phyloP scores from a whole-genome alignment of 2,888 invertebrate species.

The Tholera decimalis region DNA sequence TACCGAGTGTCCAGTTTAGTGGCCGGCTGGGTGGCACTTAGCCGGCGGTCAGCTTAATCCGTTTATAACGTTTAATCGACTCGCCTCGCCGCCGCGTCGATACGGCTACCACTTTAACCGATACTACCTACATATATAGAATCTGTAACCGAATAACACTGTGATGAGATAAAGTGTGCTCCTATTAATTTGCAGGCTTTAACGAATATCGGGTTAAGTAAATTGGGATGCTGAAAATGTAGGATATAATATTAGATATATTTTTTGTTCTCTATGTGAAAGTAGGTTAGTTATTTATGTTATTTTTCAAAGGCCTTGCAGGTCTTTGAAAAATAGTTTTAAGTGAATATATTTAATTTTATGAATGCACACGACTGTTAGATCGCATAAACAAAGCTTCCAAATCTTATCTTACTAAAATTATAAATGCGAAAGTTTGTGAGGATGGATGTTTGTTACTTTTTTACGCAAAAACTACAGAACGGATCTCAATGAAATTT shows the following conservation, averaged over 20 bases:
- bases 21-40: conserved; percentile 79
- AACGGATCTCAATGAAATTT: too few relatives aligned
- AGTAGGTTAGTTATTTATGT: too few relatives aligned
- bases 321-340: neutral
- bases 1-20: conserved; percentile 76
- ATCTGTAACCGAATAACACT: conserved; percentile 55
- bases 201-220: conserved; percentile 40
- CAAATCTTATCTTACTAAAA: too few relatives aligned
- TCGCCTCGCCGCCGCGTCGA: conserved; percentile 77
- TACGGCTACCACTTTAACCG: conserved; percentile 68
- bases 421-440: too few relatives aligned
- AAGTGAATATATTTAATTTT: neutral
- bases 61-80: conserved; percentile 86
- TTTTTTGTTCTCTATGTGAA: neutral
- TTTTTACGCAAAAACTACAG: too few relatives aligned
- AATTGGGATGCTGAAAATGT: conserved; percentile 21
- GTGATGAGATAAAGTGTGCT: conserved; percentile 51
- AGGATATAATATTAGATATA: too few relatives aligned
- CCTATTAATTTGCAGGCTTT: conserved; percentile 47
- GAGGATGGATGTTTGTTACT: too few relatives aligned
- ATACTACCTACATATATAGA: conserved; percentile 59
- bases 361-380: too few relatives aligned
- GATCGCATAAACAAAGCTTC: too few relatives aligned
- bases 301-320: neutral
- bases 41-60: conserved; percentile 85